Conservation (phyloP, 2,888 invertebrate species). For the Iselma pallidipennis region DNA sequence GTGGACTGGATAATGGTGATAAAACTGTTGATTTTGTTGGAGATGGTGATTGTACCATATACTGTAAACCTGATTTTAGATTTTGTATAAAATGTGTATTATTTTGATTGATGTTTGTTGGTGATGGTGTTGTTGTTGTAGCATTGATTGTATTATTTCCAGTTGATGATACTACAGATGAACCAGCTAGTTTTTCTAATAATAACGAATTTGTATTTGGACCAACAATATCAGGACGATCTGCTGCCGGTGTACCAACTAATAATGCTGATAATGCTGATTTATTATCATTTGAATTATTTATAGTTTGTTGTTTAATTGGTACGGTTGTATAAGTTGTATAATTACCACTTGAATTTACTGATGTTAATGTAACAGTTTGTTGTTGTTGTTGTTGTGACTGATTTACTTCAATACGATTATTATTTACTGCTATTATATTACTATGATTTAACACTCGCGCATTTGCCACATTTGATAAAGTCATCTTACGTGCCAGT, state of each 20-base stretch:
- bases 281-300: constrained; percentile 35
- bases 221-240: constrained; percentile 61
- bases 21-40: constrained; percentile 50
- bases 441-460: constrained; percentile 54
- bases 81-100: constrained; percentile 46
- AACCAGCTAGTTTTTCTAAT: constrained; percentile 59
- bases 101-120: constrained; percentile 7
- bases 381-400: constrained; percentile 45
- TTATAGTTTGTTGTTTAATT: constrained; percentile 46
- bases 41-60: constrained; percentile 44
- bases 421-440: constrained; percentile 54
- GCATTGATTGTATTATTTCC: constrained; percentile 4
- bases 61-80: constrained; percentile 38
- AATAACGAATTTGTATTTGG: constrained; percentile 59
- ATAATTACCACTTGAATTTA: constrained; percentile 48
- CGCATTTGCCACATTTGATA: constrained; percentile 58
- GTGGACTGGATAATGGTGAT: constrained; percentile 65
- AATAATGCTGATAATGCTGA: constrained; percentile 63
- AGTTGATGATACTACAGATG: constrained; percentile 44
- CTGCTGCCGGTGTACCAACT: constrained; percentile 64
- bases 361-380: constrained; percentile 52
- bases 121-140: constrained; percentile 22
- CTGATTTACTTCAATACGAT: constrained; percentile 43
- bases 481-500: constrained; percentile 61
- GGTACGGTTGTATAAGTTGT: constrained; percentile 50